phyloP scores from a whole-genome alignment of 2,797 vertebrate species.

The Smutsia gigantea region DNA sequence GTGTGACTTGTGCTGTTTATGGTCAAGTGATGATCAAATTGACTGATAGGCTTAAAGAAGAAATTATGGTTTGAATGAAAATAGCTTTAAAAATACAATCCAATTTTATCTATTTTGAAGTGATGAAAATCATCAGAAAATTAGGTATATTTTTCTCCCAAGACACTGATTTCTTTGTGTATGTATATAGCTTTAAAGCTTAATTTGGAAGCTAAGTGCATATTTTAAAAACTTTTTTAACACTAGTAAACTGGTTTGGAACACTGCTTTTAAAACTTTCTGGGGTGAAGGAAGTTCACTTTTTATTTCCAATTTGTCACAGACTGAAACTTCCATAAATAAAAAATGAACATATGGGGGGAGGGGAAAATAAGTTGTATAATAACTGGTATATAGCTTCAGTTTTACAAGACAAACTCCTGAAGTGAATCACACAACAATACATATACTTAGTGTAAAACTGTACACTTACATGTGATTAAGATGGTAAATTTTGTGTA shows the following conservation, averaged over 20 bases:
- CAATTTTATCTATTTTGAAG: not conserved
- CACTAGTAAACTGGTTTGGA: not conserved
- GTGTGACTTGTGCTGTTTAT: not conserved
- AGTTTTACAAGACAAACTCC: not conserved
- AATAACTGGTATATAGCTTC: not conserved
- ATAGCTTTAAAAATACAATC: not conserved
- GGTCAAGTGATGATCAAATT: not conserved
- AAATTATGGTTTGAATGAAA: not conserved
- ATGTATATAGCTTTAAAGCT: not conserved
- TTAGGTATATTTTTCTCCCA: not conserved
- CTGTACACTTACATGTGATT: not conserved
- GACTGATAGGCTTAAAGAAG: not conserved
- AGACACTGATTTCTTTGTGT: not conserved
- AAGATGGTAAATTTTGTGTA: not conserved
- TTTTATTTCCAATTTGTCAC: not conserved
- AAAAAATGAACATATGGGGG: not conserved
- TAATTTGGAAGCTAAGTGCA: not conserved
- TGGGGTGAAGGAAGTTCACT: not conserved
- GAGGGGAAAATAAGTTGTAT: not conserved
- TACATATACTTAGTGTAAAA: not conserved
- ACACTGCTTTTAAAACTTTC: conserved; percentile 24
- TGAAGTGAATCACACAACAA: not conserved
- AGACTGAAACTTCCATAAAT: not conserved
- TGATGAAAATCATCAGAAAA: conserved; percentile 28
- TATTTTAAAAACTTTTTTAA: not conserved